Percentiles rank a stretch among this genome's conserved stretches.
These are phyloP conservation scores for Adelognathus sp. DNA, from an alignment of 2,888 invertebrate genomes.

Conservation along the genomic window DNA sequence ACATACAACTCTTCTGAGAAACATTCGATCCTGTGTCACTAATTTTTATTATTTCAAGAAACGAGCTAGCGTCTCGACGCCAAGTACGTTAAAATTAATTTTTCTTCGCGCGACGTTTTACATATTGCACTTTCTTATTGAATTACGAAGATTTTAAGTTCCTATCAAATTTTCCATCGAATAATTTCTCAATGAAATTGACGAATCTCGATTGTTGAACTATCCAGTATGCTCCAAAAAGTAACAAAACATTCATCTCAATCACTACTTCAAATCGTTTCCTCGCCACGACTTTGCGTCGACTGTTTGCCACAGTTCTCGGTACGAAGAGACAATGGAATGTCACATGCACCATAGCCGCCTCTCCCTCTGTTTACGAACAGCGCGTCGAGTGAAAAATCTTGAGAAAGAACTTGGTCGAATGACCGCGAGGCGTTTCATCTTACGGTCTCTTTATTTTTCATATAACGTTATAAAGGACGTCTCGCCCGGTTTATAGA, in stretches of 20 bases:
- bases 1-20: too few species aligned
- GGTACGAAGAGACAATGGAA: background rate
- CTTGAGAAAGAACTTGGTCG: background rate
- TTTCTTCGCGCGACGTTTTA: too few species aligned
- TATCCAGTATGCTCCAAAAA: too few species aligned
- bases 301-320: background rate
- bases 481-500: background rate
- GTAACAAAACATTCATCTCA: background rate
- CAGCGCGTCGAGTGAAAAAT: background rate
- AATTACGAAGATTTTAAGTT: too few species aligned
- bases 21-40: too few species aligned
- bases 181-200: too few species aligned
- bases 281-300: background rate
- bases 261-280: background rate
- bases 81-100: too few species aligned
- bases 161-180: too few species aligned
- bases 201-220: too few species aligned
- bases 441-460: slow-evolving; percentile 31
- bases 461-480: background rate
- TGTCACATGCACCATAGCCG: background rate
- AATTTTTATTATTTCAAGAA: too few species aligned
- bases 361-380: background rate
- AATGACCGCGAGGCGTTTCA: slow-evolving; percentile 13
- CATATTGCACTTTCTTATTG: too few species aligned
- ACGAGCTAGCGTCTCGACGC: too few species aligned